Base-by-base conservation (phyloP, 2,113 vertebrate species). In the Gallinago paraguaiae region DNA sequence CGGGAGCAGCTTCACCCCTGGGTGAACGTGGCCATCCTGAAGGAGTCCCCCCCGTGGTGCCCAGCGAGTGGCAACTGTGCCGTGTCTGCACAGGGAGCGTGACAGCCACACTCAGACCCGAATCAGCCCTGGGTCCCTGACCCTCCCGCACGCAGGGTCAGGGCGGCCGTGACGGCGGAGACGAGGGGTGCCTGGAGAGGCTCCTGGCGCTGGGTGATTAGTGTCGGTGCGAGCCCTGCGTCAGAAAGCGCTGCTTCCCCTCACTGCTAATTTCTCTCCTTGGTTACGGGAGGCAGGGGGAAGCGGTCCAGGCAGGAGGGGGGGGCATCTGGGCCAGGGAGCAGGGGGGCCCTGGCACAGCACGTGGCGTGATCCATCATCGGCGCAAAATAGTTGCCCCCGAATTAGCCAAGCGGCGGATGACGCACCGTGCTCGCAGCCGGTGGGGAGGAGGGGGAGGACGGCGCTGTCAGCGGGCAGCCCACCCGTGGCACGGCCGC, bases 231-330 rank as follows among this genome's bases (percentile, higher is more conserved):
- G 31, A 95, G 75, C 86, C 61, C 71, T 89, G 95, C 81, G 46
- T 91, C 96, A 96, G 86, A 74, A 41, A 80, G 41, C 82, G 6
- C 28, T 17, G 18, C 78, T 71, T 53, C 19, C 59, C 43, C 41
- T 50, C 4, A 3, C 84, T 65, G 82, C 92, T 86, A 16, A 57
- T 88, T 74, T 51, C 84, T 86, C 92, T 95, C 92, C 95, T 64
- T 92, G 88, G 92, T 86, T 86, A 93, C 56, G 0, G 90, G 88
- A 76, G 83, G 68, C 67, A 37, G 70, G 71, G 79, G 64, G 86
- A 74, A 81, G 67, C 17, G 2, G 76, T 48, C 82, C 85, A 20
- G 84, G 74, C 79, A 24, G 90, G 85, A 84, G 74, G 79, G 46
- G 46, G 46, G 89, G 92, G 33, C 72, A 28, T 35, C n/a, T 30